A percentile compares a stretch with the other conserved stretches of the same genome.
Evolutionary conservation across 2,113 vertebrate genomes (phyloP).

Genomic region (Myotis davidii): DNA sequence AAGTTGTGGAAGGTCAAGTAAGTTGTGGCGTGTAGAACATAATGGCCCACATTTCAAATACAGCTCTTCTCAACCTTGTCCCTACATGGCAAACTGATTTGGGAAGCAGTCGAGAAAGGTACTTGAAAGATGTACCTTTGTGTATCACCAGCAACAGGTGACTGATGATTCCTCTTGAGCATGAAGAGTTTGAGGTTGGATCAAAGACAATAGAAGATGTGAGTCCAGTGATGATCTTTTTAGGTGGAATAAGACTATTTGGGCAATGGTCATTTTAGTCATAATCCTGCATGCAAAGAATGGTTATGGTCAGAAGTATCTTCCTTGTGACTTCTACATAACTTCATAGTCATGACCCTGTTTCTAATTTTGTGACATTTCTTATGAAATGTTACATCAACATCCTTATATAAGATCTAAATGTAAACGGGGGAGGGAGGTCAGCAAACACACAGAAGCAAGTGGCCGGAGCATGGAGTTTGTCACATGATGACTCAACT

Average conservation of each 20-base stretch:
- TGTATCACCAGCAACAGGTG: neutral
- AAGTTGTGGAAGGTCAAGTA: neutral
- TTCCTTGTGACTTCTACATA: neutral
- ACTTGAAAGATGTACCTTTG: neutral
- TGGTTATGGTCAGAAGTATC: neutral
- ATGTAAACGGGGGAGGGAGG: neutral
- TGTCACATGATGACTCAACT: neutral
- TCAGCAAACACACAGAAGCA: neutral
- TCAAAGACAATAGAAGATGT: neutral
- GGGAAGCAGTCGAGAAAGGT: neutral
- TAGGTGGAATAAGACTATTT: neutral
- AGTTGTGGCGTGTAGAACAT: neutral
- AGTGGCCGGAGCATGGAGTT: neutral
- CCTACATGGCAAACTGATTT: conserved; percentile 6
- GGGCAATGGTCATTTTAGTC: neutral
- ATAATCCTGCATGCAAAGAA: neutral
- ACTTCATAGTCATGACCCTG: neutral
- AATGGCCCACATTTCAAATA: neutral
- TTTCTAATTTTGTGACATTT: neutral
- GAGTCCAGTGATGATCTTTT: neutral
- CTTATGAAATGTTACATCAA: neutral
- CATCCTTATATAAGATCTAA: neutral
- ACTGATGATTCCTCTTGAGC: neutral
- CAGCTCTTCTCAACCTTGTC: neutral
- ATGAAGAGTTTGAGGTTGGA: neutral